Evolutionary conservation across 2,797 vertebrate genomes (phyloP).

Genomic region (Tragelaphus eurycerus): DNA sequence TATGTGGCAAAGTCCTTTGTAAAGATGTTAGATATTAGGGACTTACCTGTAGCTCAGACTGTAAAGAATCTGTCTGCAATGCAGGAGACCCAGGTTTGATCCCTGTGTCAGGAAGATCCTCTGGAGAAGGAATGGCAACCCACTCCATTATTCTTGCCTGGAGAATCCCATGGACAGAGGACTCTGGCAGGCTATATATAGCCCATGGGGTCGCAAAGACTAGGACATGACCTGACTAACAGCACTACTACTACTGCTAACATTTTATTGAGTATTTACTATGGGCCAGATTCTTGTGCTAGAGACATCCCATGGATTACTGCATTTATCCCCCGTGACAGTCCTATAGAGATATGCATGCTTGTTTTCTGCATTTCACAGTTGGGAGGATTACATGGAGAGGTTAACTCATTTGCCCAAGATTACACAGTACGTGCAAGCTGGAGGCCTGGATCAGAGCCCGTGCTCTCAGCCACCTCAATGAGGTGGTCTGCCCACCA

Average conservation of each 20-base stretch:
- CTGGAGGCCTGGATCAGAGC: background rate
- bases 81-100: background rate
- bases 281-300: background rate
- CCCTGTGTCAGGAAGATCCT: background rate
- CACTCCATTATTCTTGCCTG: background rate
- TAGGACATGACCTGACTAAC: fast-evolving
- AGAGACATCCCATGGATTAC: background rate
- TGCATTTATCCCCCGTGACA: background rate
- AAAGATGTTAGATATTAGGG: background rate
- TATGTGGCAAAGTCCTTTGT: background rate
- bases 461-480: background rate
- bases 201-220: fast-evolving
- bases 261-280: background rate
- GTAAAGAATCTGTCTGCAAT: background rate
- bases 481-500: background rate
- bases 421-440: background rate
- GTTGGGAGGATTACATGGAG: background rate
- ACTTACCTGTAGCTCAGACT: background rate
- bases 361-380: background rate
- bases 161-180: background rate
- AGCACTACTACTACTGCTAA: background rate
- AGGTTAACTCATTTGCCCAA: background rate
- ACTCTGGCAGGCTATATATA: background rate
- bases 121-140: background rate
- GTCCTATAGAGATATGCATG: background rate